Evolutionary conservation across 2,888 invertebrate genomes (phyloP), one percentile per base, ranked within the genome.

Genomic region (Mamestra brassicae): DNA sequence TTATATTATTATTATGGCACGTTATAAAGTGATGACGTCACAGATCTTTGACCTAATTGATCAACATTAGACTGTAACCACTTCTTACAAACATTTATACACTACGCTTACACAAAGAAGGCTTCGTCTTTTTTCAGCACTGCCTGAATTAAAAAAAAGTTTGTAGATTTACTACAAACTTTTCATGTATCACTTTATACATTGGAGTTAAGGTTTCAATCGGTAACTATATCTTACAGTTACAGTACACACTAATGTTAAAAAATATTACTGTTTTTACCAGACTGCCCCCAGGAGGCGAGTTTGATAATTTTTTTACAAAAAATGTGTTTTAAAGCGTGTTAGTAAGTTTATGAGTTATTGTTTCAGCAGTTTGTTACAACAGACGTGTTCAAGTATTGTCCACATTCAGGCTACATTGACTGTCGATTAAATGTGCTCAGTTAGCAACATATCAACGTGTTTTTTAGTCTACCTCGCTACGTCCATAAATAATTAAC

Each of bases 1-100:
- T 45, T 47, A 60, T 64, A 72, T 81, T 73, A 47, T 42, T 11
- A 47, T 13, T 80, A 79, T 80, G 85, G 85, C 85, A 87, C 85
- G 47, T 74, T 60, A 38, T 47, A 61, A 64, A 55, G 58, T 69
- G 62, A 57, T 80, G 79, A 80, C 73, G 79, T 83, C 76, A 71
- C 72, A 26, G 61, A 63, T 50, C 55, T 55, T 52, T 42, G 84
- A 68, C 42, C 61, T 45, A 57, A 55, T 55, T 64, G 50, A 74
- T 47, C 67, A 38, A 68, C 67, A 71, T 57, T 57, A 34, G 13
- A n/a, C 58, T 80, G n/a, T 69, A 55, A 63, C 80, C 68, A 69
- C 15, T 42, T 64, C 70, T 73, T 73, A 72, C 47, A 74, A 61
- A 65, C 36, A 72, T 62, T 10, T 63, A 60, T 52, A 67, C 50